A percentile compares a stretch with the other conserved stretches of the same genome.
Evolutionary conservation across 1,140 invertebrate species (phyloP).

Genomic region (Cydia amplana): DNA sequence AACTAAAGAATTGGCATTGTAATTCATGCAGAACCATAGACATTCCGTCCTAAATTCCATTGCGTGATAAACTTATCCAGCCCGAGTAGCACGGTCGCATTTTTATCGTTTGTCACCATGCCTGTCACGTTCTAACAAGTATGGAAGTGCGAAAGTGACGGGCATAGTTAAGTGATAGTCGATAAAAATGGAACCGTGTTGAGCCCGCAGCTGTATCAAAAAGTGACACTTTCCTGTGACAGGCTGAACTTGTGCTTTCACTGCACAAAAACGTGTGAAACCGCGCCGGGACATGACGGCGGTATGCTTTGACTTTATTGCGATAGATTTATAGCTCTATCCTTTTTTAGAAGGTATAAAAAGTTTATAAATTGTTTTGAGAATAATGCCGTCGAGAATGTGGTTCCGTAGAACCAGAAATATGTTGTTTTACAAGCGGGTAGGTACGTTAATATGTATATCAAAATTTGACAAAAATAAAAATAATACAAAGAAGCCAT

Average conservation of each 20-base stretch:
- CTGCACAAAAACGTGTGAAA: constrained; percentile 1
- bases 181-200: no score
- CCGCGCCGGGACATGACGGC: neutral
- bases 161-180: no score
- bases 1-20: no score
- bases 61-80: neutral
- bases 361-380: neutral
- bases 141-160: no score
- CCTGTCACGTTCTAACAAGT: no score
- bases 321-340: neutral
- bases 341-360: neutral
- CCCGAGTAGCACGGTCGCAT: no score
- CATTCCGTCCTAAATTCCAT: neutral
- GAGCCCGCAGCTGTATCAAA: neutral
- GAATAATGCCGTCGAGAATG: neutral
- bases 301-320: constrained; percentile 2
- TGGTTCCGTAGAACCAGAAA: neutral
- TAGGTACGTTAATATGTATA: no score
- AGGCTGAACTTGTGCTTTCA: neutral
- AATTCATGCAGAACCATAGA: no score
- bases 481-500: no score
- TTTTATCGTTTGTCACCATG: no score
- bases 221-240: neutral
- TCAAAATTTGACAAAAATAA: no score
- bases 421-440: no score